A percentile compares a stretch with the other conserved stretches of the same genome.
phyloP scores from a whole-genome alignment of 2,888 invertebrate genomes.

The Erynnis tages region DNA sequence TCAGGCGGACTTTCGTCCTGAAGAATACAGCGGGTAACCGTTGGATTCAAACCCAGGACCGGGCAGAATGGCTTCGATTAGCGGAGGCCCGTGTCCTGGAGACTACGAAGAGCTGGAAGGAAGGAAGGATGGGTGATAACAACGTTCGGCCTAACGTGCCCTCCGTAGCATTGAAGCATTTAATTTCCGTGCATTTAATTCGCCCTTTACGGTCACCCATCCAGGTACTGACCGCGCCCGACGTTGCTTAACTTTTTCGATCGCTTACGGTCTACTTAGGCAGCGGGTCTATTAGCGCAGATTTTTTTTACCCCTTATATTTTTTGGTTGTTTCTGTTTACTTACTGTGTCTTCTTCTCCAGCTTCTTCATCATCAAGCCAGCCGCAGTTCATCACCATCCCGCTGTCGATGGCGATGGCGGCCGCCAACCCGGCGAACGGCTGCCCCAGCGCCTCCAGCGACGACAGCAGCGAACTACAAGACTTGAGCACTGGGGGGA shows the following conservation, averaged over 20 bases:
- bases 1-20: too few species aligned
- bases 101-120: too few species aligned
- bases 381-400: constrained; percentile 86
- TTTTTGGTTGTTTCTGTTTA: neutral
- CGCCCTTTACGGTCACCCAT: constrained; percentile 57
- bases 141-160: too few species aligned
- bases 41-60: too few species aligned
- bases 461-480: constrained; percentile 76
- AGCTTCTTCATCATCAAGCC: constrained; percentile 65
- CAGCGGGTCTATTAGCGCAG: neutral
- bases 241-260: constrained; percentile 31
- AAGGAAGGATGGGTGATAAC: too few species aligned
- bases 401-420: constrained; percentile 85
- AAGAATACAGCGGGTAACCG: too few species aligned
- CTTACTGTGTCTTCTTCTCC: neutral
- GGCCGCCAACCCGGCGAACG: constrained; percentile 72
- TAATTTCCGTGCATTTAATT: too few species aligned
- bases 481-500: constrained; percentile 69
- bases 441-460: constrained; percentile 74
- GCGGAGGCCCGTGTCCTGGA: too few species aligned
- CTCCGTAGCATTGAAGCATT: too few species aligned
- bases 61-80: too few species aligned
- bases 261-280: neutral
- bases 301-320: neutral
- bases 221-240: constrained; percentile 59